Evolutionary conservation across 1,140 invertebrate species (phyloP).

Genomic region (Drosophila prosaltans): DNA sequence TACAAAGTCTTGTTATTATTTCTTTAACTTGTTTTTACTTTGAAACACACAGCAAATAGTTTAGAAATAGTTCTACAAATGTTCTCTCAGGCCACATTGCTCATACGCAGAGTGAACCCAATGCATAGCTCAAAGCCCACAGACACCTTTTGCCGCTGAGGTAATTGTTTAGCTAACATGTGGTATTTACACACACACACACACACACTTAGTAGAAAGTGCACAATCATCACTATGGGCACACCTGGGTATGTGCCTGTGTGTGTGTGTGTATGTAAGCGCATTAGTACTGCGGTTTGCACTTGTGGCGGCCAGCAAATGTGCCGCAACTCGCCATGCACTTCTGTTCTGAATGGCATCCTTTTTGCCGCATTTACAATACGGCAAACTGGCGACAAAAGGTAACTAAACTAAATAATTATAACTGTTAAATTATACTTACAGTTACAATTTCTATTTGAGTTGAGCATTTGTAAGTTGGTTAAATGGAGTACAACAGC

Average conservation of each 20-base stretch:
- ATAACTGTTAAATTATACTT: conserved; percentile 29
- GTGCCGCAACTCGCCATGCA: conserved; percentile 28
- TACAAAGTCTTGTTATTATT: neutral
- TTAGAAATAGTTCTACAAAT: too few relatives aligned
- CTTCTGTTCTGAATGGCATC: conserved; percentile 52
- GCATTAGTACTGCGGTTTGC: conserved; percentile 73
- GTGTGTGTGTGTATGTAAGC: conserved; percentile 49
- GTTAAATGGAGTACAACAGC: neutral
- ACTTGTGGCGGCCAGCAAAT: conserved; percentile 51
- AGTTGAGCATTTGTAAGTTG: neutral
- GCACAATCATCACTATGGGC: conserved; percentile 53
- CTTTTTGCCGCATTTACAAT: conserved; percentile 61
- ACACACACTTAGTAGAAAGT: conserved; percentile 39
- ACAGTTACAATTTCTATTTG: conserved; percentile 24
- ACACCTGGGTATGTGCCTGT: conserved; percentile 9
- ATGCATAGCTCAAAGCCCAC: conserved; percentile 10
- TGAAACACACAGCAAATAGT: neutral
- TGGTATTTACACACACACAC: conserved; percentile 64
- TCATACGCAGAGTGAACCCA: conserved; percentile 58
- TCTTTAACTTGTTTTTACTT: neutral
- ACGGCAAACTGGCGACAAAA: conserved; percentile 10
- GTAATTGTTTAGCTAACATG: conserved; percentile 80
- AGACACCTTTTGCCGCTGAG: conserved; percentile 32
- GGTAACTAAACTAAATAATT: conserved; percentile 57
- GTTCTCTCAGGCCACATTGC: conserved; percentile 31